A percentile compares a stretch with the other conserved stretches of the same genome.
These are phyloP conservation scores for Drosophila persimilis DNA, from an alignment of 1,140 invertebrate species.

Conservation along the genomic window DNA sequence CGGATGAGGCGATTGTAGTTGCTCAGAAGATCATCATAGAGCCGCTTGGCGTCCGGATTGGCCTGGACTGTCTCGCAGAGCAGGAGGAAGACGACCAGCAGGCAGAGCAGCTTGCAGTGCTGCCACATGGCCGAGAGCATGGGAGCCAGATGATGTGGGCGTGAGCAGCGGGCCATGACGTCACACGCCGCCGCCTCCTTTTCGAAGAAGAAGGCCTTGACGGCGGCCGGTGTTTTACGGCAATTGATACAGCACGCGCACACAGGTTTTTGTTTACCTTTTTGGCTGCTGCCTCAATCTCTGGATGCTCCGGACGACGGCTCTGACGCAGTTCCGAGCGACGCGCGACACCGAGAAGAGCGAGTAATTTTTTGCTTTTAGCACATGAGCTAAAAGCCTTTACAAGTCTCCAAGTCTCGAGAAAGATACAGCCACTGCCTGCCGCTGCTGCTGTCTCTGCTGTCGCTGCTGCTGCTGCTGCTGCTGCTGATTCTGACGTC, in stretches of 20 bases:
- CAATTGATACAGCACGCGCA: conserved; percentile 74
- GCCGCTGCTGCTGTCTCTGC: conserved; percentile 35
- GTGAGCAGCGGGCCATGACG: conserved; percentile 64
- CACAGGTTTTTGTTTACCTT: conserved; percentile 80
- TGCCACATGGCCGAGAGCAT: conserved; percentile 63
- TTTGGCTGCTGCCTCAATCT: conserved; percentile 28
- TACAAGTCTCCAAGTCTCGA: conserved; percentile 51
- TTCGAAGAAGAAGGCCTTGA: conserved; percentile 33
- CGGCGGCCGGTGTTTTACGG: conserved; percentile 64
- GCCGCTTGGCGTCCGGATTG: conserved; percentile 95
- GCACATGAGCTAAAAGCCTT: conserved; percentile 55
- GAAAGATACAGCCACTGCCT: conserved; percentile 5
- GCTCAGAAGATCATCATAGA: conserved; percentile 97
- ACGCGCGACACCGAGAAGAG: conserved; percentile 4
- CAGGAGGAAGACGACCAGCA: conserved; percentile 64
- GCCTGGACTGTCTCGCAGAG: conserved; percentile 82
- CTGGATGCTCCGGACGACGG: conserved; percentile 10
- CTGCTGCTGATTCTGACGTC: conserved; percentile 7
- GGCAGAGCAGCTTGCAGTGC: conserved; percentile 71
- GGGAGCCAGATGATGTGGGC: conserved; percentile 32
- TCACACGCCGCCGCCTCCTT: conserved; percentile 30
- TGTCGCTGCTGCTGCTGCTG: conserved; percentile 3
- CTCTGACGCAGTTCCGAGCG: conserved; percentile 46
- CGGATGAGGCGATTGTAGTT: conserved; percentile 98
- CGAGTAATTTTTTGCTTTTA: conserved; percentile 24